Percentiles rank a stretch among this genome's conserved stretches.
phyloP scores from a whole-genome alignment of 2,888 invertebrate genomes.

The Agriopis marginaria region DNA sequence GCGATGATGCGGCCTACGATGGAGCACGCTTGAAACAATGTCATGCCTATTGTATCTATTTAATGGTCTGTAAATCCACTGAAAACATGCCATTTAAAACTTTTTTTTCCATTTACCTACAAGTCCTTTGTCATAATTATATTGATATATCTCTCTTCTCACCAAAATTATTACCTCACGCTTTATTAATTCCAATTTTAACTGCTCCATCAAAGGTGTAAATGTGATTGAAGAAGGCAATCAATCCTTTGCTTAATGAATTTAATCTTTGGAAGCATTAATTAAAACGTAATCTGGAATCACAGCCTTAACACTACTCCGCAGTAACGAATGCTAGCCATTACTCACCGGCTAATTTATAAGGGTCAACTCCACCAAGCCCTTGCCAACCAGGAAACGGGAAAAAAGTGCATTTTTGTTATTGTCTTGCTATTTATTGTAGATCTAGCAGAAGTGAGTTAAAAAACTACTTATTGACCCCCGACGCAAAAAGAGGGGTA shows the following conservation, averaged over 20 bases:
- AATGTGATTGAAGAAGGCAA: constrained; percentile 14
- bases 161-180: too few species aligned
- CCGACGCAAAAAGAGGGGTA: too few species aligned
- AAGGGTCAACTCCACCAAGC: constrained; percentile 18
- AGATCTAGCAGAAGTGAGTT: too few species aligned
- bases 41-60: too few species aligned
- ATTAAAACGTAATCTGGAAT: constrained; percentile 33
- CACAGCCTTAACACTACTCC: constrained; percentile 34
- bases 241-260: constrained; percentile 18
- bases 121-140: too few species aligned
- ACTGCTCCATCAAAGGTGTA: constrained; percentile 5
- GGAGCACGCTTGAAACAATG: too few species aligned
- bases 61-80: too few species aligned
- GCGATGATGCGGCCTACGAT: too few species aligned
- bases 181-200: background rate
- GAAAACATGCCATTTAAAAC: too few species aligned
- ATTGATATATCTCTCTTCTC: too few species aligned
- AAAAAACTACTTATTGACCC: too few species aligned
- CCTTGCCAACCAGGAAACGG: background rate
- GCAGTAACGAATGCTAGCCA: constrained; percentile 35
- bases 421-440: background rate
- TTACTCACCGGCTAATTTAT: constrained; percentile 31
- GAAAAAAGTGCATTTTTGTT: constrained; percentile 1
- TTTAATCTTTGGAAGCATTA: constrained; percentile 27
- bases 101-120: too few species aligned